phyloP scores from a whole-genome alignment of 2,888 invertebrate genomes.

The Acronicta leporina region DNA sequence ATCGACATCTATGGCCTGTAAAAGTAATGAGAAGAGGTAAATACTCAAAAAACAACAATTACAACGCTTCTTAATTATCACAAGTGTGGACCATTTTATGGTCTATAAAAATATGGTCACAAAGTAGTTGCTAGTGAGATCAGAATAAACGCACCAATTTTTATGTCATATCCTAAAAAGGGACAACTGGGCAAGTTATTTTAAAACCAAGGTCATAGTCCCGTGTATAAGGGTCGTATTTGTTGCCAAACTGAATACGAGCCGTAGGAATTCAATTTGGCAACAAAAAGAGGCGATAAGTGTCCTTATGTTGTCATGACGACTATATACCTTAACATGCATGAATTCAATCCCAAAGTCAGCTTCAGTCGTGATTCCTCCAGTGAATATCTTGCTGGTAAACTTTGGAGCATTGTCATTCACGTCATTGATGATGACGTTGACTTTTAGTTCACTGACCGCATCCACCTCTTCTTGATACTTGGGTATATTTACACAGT shows the following conservation, averaged over 20 bases:
- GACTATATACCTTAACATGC: conserved; percentile 91
- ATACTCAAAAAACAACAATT: not conserved
- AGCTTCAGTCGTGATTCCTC: conserved; percentile 97
- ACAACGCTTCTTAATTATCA: too few relatives aligned
- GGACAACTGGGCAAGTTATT: too few relatives aligned
- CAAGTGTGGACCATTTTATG: too few relatives aligned
- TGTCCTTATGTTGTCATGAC: not conserved
- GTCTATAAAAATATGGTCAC: too few relatives aligned
- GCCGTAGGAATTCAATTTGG: too few relatives aligned
- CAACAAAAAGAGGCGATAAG: too few relatives aligned
- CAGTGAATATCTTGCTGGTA: conserved; percentile 94
- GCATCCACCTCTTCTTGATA: conserved; percentile 90
- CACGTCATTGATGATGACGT: conserved; percentile 93
- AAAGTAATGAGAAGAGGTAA: conserved; percentile 2
- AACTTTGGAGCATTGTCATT: conserved; percentile 98
- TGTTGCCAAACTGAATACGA: too few relatives aligned
- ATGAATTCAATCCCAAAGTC: conserved; percentile 97
- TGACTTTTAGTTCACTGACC: conserved; percentile 92
- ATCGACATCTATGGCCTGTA: conserved; percentile 93
- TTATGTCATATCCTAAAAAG: too few relatives aligned
- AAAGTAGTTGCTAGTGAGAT: too few relatives aligned
- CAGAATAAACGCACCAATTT: too few relatives aligned
- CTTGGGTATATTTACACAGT: conserved; percentile 91
- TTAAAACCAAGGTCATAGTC: too few relatives aligned
- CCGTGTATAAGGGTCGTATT: too few relatives aligned